Evolutionary conservation across 1,140 invertebrate genomes (phyloP).

Genomic region (Drosophila parabipectinata): DNA sequence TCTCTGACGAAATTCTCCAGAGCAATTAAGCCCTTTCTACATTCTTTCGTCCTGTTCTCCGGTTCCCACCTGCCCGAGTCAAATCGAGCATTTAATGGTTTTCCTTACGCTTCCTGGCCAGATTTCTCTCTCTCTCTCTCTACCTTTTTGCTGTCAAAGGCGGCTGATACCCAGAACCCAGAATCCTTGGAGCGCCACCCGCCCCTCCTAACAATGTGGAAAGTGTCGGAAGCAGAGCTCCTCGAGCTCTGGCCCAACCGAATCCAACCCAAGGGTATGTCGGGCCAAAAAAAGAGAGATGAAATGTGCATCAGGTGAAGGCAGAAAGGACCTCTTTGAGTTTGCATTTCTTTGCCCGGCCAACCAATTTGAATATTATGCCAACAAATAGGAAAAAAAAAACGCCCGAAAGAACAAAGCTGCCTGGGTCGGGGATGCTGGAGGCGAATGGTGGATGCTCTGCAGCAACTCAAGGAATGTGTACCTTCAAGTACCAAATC

Average conservation of each 20-base stretch:
- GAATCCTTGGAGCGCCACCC: background rate
- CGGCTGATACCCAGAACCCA: constrained; percentile 29
- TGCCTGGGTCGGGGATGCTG: background rate
- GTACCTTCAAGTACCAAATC: too few species aligned
- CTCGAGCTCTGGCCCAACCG: background rate
- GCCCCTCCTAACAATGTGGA: background rate
- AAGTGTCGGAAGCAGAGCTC: constrained; percentile 46
- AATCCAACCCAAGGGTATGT: constrained; percentile 18
- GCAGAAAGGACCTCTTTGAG: constrained; percentile 63
- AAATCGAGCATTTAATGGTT: constrained; percentile 70
- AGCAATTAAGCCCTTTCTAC: constrained; percentile 24
- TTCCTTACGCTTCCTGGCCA: constrained; percentile 59
- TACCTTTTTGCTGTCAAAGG: constrained; percentile 22
- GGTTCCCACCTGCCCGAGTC: constrained; percentile 4
- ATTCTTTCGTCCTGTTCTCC: background rate
- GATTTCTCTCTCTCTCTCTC: constrained; percentile 5
- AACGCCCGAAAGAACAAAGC: background rate
- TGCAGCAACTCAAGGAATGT: too few species aligned
- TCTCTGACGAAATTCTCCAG: constrained; percentile 8
- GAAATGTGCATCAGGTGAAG: constrained; percentile 37
- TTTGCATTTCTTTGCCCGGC: constrained; percentile 75
- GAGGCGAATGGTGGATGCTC: background rate
- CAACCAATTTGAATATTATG: constrained; percentile 75
- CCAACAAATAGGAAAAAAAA: constrained; percentile 34
- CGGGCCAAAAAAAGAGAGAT: background rate